Evolutionary conservation across 2,797 vertebrate genomes (phyloP), one percentile per base, ranked within the genome.

Genomic region (Ceyx erithaca): DNA sequence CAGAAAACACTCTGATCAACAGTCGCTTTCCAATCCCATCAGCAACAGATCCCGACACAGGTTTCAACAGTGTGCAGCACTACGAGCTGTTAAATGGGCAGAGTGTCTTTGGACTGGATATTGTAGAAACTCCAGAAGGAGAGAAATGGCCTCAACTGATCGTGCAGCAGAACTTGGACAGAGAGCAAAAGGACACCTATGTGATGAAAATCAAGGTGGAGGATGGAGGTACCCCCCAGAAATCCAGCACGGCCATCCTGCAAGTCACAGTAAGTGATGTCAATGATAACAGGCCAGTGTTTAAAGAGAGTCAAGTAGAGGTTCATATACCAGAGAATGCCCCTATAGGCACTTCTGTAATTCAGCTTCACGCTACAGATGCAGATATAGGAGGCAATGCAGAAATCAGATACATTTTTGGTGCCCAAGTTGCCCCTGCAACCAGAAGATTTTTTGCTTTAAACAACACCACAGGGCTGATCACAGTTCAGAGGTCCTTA

Each of bases 171-270:
- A 99, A 99, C 98, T 98, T 99, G 97, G 99, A 99, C 97, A 97
- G 99, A 93, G 99, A 99, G 97, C 99, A 99, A 97, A 99, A 99
- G 97, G 99, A 99, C 90, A 99, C 99, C 23, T 99, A 99, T 45
- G 99, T 99, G 96, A 99, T 99, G 99, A 99, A 99, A 98, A 99
- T 99, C 95, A 99, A 99, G 97, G 99, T 99, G 79, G 99, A 99
- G 97, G 99, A 99, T 64, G 99, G 99, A 66, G 99, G 99, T 57
- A 98, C 96, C 37, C 99, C 99, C 3, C 99, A 99, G 97, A 99
- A 99, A 97, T 99, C 99, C 97, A 99, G 99, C 98, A 99, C 99
- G 6, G 99, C 99, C 80, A 99, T 99, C 92, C 98, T 99, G 63
- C 99, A 99, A 97, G 99, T 99, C 57, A 99, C 99, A 83, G 99